Percentiles rank a stretch among this genome's conserved stretches.
Conservation (phyloP, 2,113 vertebrate genomes). For the Triplophysa tibetana region DNA sequence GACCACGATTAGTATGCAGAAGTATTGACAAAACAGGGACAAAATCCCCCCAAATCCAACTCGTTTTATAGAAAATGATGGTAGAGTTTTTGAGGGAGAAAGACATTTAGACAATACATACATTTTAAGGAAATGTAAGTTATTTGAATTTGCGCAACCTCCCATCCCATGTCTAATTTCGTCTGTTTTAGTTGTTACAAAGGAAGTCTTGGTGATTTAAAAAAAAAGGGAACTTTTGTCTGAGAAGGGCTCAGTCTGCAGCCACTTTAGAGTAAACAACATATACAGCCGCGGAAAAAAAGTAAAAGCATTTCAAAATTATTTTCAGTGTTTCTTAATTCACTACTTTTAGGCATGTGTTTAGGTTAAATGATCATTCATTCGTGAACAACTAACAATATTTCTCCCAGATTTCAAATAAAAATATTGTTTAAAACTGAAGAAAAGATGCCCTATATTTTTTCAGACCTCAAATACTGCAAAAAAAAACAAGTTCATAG, state of each 20-base stretch:
- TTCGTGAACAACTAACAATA: too few species aligned
- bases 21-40: background rate
- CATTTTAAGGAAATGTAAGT: background rate
- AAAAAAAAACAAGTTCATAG: too few species aligned
- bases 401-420: too few species aligned
- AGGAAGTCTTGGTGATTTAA: background rate
- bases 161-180: background rate
- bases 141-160: background rate
- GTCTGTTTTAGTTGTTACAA: background rate
- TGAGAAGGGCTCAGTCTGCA: background rate
- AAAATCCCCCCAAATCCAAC: background rate
- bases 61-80: background rate
- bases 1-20: constrained; percentile 20
- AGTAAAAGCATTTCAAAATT: too few species aligned
- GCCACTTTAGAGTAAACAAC: background rate
- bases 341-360: too few species aligned
- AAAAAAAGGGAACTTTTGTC: background rate
- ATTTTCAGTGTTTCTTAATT: too few species aligned
- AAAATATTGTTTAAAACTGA: too few species aligned
- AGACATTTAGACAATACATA: background rate
- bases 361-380: too few species aligned
- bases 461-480: too few species aligned
- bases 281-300: too few species aligned
- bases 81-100: background rate
- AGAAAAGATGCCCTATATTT: too few species aligned